Evolutionary conservation across 2,888 invertebrate species (phyloP), one percentile per base, ranked within the genome.

Genomic region (Drosophila tanythrix): DNA sequence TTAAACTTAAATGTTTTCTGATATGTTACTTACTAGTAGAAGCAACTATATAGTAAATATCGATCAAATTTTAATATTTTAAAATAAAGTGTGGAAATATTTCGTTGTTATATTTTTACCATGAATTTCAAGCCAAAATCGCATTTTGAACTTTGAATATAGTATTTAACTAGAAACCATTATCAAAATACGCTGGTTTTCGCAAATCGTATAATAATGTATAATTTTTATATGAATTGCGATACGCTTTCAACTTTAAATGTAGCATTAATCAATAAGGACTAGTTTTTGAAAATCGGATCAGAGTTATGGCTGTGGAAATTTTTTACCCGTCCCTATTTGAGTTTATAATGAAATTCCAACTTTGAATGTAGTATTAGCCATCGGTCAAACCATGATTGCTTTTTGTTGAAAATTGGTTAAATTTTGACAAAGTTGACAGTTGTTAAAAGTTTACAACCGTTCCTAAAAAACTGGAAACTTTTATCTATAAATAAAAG

Each of bases 211-310:
- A 21, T 21, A 21, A 21, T 21, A 21, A 13, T 2, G 0, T 35
- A 2, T 35, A 15, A 15, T 15, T 5, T 15, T 0, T 6, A 36
- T 15, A 36, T 15, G 1, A 0, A 36, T 36, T 36, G 5, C 15
- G 15, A 36, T 15, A 15, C 0, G 0, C 10, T 2, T 5, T 36
- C 0, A 38, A 18, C 18, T 38, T 18, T 8, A 0, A 38, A 38
- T 38, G 3, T 18, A 18, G 18, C 18, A 2, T 18, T 38, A 38
- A 43, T 31, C 31, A 10, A 31, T 3, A 27, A 48, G 3, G 7
- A 7, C 7, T 2, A 48, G 15, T 48, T 48, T 48, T 7, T 13
- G 3, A 48, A 13, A 27, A 8, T 15, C 25, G 15, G 5, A 2
- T 6, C 15, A 18, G 10, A 21, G 21, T 10, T 43, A 4, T 43